phyloP scores from a whole-genome alignment of 35 echinoderm and acorn worm species.

The Heliocidaris erythrogramma region DNA sequence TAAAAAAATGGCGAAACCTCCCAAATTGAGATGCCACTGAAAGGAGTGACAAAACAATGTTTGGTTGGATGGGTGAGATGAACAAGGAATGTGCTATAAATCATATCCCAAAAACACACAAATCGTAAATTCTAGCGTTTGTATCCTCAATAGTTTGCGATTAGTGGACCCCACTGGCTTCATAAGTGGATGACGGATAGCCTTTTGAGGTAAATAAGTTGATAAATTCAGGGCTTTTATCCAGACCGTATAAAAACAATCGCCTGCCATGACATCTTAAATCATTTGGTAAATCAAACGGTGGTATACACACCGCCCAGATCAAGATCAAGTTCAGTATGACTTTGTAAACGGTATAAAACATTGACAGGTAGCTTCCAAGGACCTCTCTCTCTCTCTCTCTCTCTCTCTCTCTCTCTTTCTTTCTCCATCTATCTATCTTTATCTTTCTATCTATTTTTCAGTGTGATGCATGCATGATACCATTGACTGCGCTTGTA shows the following conservation, averaged over 20 bases:
- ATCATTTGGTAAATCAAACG: conserved; percentile 2
- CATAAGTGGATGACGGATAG: background rate
- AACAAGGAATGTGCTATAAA: background rate
- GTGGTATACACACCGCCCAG: background rate
- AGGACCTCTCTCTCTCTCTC: no score
- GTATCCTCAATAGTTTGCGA: background rate
- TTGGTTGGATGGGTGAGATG: background rate
- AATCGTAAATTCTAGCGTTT: conserved; percentile 23
- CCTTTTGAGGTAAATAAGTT: conserved; percentile 25
- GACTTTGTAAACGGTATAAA: background rate
- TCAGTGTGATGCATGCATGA: background rate
- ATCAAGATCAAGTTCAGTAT: background rate
- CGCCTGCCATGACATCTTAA: background rate
- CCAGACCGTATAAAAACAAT: conserved; percentile 8
- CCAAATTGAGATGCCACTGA: background rate
- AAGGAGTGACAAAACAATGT: background rate
- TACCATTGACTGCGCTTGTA: background rate
- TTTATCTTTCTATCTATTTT: no score
- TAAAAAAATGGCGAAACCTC: background rate
- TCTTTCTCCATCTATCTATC: no score
- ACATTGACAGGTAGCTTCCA: background rate
- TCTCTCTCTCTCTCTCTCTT: no score
- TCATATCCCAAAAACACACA: background rate
- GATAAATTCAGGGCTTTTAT: conserved; percentile 7
- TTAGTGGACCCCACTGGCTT: background rate